Evolutionary conservation across 2,888 invertebrate genomes (phyloP).

Genomic region (Pinctada fucata): DNA sequence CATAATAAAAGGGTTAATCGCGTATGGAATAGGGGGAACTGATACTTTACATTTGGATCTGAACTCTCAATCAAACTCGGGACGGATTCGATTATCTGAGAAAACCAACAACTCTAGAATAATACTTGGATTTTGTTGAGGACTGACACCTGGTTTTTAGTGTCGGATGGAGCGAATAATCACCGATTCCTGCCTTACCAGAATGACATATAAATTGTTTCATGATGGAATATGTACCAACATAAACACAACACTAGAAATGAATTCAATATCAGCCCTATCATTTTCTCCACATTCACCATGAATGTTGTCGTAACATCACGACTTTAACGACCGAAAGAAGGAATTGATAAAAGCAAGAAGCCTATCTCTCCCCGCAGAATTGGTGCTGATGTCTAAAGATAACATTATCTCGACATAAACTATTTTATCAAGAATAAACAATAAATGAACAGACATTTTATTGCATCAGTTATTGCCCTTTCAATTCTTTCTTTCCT

Average conservation of each 20-base stretch:
- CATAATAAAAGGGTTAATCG: too few species aligned
- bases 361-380: not conserved
- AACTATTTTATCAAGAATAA: not conserved
- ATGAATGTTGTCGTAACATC: slow-evolving; percentile 31
- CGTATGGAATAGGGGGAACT: too few species aligned
- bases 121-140: too few species aligned
- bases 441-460: not conserved
- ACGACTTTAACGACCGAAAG: slow-evolving; percentile 30
- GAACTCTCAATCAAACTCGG: too few species aligned
- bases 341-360: slow-evolving; percentile 11
- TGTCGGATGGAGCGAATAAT: too few species aligned
- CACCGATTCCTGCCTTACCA: not conserved
- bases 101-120: too few species aligned
- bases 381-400: not conserved
- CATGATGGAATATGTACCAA: slow-evolving; percentile 30
- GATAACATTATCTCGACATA: slow-evolving; percentile 1
- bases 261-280: slow-evolving; percentile 25
- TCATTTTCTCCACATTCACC: slow-evolving; percentile 31
- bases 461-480: not conserved
- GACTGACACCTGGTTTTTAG: too few species aligned
- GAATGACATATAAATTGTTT: slow-evolving; percentile 23
- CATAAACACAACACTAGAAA: slow-evolving; percentile 28
- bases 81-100: too few species aligned
- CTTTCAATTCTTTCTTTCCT: too few species aligned
- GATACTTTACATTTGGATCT: too few species aligned